A percentile compares a stretch with the other conserved stretches of the same genome.
phyloP scores from a whole-genome alignment of 2,797 vertebrate species.

The Pseudotriccus pelzelni region DNA sequence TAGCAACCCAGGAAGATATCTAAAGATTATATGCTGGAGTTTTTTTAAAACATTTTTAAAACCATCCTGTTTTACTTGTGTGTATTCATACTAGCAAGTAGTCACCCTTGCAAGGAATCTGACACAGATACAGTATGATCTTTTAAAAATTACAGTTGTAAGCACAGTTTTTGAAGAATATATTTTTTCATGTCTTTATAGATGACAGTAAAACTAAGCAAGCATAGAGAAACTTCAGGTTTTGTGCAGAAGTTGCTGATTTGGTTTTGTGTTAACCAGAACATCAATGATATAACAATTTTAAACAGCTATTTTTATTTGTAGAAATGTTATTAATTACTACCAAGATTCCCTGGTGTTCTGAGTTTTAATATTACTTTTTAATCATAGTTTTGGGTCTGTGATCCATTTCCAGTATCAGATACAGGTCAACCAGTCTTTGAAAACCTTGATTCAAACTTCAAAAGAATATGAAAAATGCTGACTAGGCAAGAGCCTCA shows the following conservation, averaged over 20 bases:
- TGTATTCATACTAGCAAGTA: not conserved
- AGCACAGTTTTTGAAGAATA: not conserved
- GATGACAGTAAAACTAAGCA: not conserved
- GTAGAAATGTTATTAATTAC: not conserved
- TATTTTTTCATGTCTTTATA: not conserved
- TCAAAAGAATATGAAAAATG: constrained; percentile 1
- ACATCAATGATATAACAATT: not conserved
- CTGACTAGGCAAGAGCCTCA: not conserved
- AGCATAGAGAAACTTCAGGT: not conserved
- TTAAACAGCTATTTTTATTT: not conserved
- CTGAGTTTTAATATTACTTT: not conserved
- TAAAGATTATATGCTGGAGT: not conserved
- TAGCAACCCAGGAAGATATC: not conserved
- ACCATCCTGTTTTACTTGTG: not conserved
- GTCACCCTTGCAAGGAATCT: not conserved
- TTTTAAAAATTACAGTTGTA: not conserved
- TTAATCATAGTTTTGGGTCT: not conserved
- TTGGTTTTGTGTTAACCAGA: not conserved
- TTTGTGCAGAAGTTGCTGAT: not conserved
- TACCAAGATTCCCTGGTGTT: not conserved
- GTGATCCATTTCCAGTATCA: not conserved
- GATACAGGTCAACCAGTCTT: not conserved
- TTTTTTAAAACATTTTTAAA: too few relatives aligned
- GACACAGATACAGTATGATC: not conserved
- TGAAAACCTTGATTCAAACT: not conserved